Percentiles rank a stretch among this genome's conserved stretches.
Evolutionary conservation across 2,888 invertebrate genomes (phyloP).

Genomic region (Dyspetes luteomarginatus): DNA sequence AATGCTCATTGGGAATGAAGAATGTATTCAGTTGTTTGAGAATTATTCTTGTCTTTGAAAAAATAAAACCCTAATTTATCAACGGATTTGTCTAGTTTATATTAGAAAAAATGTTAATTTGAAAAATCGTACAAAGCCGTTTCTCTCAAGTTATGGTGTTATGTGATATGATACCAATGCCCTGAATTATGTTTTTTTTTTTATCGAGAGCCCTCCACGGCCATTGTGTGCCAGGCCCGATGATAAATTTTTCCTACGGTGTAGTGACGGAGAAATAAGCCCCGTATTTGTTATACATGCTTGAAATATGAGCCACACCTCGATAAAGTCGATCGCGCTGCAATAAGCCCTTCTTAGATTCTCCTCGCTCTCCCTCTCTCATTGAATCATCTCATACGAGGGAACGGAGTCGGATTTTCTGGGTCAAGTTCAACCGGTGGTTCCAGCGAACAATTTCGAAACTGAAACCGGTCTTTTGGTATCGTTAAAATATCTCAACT

Average conservation of each 20-base stretch:
- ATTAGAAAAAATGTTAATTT: too few relatives aligned
- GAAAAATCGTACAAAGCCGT: too few relatives aligned
- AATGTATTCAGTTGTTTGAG: too few relatives aligned
- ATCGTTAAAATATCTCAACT: neutral
- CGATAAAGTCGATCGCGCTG: constrained; percentile 57
- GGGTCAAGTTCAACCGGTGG: constrained; percentile 60
- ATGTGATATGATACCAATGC: too few relatives aligned
- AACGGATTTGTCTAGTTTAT: too few relatives aligned
- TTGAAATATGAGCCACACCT: constrained; percentile 42
- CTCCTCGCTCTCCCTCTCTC: neutral
- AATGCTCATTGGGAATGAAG: too few relatives aligned
- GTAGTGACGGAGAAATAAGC: neutral
- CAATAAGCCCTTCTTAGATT: constrained; percentile 26
- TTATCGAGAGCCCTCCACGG: too few relatives aligned
- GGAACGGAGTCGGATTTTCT: constrained; percentile 11
- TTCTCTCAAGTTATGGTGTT: too few relatives aligned
- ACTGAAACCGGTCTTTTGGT: constrained; percentile 8
- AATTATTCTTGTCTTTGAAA: too few relatives aligned
- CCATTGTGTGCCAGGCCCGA: too few relatives aligned
- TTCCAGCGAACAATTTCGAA: constrained; percentile 21
- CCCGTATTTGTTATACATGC: neutral
- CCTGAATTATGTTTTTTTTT: too few relatives aligned
- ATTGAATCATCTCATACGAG: neutral
- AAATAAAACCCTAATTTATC: too few relatives aligned
- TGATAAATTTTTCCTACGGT: neutral